Conservation (phyloP, 1,140 invertebrate species). For the Lutraria rhynchaena region DNA sequence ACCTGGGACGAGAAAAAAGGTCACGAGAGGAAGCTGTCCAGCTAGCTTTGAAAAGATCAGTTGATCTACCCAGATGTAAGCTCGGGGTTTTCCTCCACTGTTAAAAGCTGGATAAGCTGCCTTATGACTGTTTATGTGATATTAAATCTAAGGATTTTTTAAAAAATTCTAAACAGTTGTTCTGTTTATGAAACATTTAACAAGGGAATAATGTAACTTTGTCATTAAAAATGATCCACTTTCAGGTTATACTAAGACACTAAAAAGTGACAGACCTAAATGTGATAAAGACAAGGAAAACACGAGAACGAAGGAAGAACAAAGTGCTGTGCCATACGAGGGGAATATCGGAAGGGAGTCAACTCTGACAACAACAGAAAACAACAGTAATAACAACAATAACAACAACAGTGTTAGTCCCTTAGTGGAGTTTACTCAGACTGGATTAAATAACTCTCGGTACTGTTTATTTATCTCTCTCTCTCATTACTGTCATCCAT, state of each 20-base stretch:
- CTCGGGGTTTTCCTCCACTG: too few relatives aligned
- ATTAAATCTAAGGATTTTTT: too few relatives aligned
- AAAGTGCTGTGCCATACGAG: neutral
- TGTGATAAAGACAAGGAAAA: conserved; percentile 31
- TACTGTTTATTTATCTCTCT: neutral
- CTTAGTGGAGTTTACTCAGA: conserved; percentile 70
- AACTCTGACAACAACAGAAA: neutral
- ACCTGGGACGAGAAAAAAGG: too few relatives aligned
- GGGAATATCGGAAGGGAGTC: conserved; percentile 2
- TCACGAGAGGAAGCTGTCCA: too few relatives aligned
- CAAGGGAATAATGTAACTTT: too few relatives aligned
- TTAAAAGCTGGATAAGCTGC: too few relatives aligned
- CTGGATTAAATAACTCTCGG: conserved; percentile 64
- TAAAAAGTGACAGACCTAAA: conserved; percentile 13
- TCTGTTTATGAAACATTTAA: too few relatives aligned
- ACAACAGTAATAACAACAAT: neutral
- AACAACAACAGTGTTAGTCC: conserved; percentile 33
- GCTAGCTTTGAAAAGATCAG: too few relatives aligned
- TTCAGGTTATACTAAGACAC: conserved; percentile 8
- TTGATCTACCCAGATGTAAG: too few relatives aligned
- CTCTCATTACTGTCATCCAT: neutral
- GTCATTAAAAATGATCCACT: too few relatives aligned
- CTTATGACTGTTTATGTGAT: too few relatives aligned
- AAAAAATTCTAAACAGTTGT: too few relatives aligned
- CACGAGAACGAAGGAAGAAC: conserved; percentile 39